These are phyloP conservation scores for Aphis craccivora DNA, from an alignment of 1,140 invertebrate species.

Conservation along the genomic window DNA sequence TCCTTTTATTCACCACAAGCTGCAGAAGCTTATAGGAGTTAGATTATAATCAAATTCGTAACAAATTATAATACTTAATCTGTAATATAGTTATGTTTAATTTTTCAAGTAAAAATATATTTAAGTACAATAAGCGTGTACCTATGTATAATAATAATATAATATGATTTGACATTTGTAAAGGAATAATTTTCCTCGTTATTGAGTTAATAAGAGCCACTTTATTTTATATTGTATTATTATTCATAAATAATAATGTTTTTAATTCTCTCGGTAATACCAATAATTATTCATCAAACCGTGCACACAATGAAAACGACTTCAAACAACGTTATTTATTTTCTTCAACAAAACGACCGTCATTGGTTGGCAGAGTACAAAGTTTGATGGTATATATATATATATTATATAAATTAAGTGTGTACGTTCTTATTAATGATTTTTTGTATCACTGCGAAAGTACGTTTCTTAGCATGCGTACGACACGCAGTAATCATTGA, in stretches of 20 bases:
- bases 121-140: neutral
- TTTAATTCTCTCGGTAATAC: neutral
- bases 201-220: neutral
- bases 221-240: neutral
- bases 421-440: neutral
- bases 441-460: neutral
- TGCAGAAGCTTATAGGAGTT: too few relatives aligned
- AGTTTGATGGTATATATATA: neutral
- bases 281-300: neutral
- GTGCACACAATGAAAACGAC: neutral
- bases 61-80: too few relatives aligned
- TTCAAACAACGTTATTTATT: neutral
- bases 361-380: neutral
- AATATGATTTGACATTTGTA: too few relatives aligned
- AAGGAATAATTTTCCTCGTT: neutral
- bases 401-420: neutral
- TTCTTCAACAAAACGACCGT: neutral
- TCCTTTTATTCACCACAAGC: too few relatives aligned
- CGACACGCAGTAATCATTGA: slow-evolving; percentile 2
- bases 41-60: too few relatives aligned
- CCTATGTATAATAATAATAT: neutral
- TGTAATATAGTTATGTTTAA: too few relatives aligned
- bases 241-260: neutral
- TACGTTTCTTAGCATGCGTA: neutral
- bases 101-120: too few relatives aligned